phyloP scores from a whole-genome alignment of 2,888 invertebrate species.

The Cephus rjabovi region DNA sequence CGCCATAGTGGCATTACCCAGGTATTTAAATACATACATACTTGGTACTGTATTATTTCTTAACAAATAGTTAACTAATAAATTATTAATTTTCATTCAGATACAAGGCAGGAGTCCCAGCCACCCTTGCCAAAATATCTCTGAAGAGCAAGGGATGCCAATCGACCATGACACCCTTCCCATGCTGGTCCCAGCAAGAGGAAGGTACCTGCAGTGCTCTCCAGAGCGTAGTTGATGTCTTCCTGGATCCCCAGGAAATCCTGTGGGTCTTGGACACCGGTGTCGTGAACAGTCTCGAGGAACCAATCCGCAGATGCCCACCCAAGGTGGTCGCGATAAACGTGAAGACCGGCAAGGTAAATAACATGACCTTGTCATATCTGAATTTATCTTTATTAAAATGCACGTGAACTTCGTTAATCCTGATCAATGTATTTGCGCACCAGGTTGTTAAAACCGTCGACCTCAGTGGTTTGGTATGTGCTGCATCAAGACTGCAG shows the following conservation, averaged over 20 bases:
- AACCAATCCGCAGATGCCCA: conserved; percentile 70
- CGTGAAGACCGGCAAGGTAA: conserved; percentile 69
- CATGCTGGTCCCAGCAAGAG: conserved; percentile 78
- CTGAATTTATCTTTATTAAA: neutral
- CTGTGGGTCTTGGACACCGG: conserved; percentile 75
- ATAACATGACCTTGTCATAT: conserved; percentile 13
- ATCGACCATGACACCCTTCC: conserved; percentile 72
- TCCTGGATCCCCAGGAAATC: conserved; percentile 71
- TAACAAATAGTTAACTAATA: neutral
- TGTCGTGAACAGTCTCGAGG: conserved; percentile 71
- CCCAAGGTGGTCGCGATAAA: conserved; percentile 74
- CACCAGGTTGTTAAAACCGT: conserved; percentile 69
- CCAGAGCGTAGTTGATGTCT: conserved; percentile 78
- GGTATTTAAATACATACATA: conserved; percentile 39
- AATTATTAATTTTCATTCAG: conserved; percentile 43
- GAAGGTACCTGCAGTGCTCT: conserved; percentile 76
- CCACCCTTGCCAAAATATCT: conserved; percentile 71
- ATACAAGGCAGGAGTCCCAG: conserved; percentile 73
- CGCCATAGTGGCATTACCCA: conserved; percentile 72
- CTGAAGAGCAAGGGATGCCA: conserved; percentile 67
- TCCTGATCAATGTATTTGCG: neutral
- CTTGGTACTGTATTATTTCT: neutral
- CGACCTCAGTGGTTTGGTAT: conserved; percentile 69
- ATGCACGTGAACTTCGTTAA: neutral
- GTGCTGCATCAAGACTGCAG: conserved; percentile 70